Evolutionary conservation across 2,888 invertebrate species (phyloP), one percentile per base, ranked within the genome.

Genomic region (Cyaniris semiargus): DNA sequence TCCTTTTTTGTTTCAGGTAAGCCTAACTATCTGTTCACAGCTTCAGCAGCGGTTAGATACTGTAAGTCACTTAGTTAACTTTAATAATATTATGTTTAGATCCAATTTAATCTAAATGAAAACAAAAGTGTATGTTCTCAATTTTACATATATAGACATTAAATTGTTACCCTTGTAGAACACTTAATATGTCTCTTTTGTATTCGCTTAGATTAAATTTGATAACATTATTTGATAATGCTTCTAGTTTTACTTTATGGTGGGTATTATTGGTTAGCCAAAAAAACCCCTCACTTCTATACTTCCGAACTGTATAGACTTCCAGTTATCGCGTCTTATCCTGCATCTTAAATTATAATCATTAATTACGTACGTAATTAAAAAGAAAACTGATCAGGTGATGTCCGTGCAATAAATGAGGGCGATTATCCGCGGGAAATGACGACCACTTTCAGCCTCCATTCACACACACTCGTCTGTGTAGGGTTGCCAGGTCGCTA

Each of bases 391-490:
- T n/a, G 18, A 21, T 71, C 38, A 21, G 71, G 10, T 21, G 71
- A 21, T 71, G 34, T 71, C 34, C 71, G 71, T 71, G 34, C 71
- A 71, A 71, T 21, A 71, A 71, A 38, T 23, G 70, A 34, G 31
- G 21, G 34, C 13, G 34, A 70, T 76, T 76, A 76, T 70, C 34
- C 13, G 21, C 58, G 72, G 76, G 53, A 72, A 76, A 71, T 76
- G 56, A 71, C 76, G 76, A 80, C 77, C 72, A 78, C 79, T 79
- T 80, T 79, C 79, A 74, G 75, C 71, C 66, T 80, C 82, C 85
- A 86, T 85, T 86, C 83, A 84, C 81, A 83, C 81, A 87, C 87
- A 86, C 86, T 87, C 86, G 85, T 85, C 18, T 53, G 44, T 2
- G 3, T 13, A 44, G 44, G 44, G 44, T 13, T 44, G 44, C 34